A percentile compares a stretch with the other conserved stretches of the same genome.
phyloP scores from a whole-genome alignment of 2,888 invertebrate genomes.

The Luperina testacea region DNA sequence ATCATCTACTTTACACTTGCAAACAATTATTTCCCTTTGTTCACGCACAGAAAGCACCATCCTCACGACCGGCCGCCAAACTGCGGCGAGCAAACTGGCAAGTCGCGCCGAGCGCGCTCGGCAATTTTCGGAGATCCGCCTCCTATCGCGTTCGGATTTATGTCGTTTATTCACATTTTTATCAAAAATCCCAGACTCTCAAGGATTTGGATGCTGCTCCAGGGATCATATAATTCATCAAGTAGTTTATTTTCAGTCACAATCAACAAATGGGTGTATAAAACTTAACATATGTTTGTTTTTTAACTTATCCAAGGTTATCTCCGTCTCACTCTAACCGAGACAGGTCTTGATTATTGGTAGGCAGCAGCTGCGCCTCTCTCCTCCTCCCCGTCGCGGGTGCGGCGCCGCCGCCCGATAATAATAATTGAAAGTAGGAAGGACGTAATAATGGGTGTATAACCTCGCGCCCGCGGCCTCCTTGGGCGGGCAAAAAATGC shows the following conservation, averaged over 20 bases:
- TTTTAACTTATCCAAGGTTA: slow-evolving; percentile 69
- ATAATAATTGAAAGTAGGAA: slow-evolving; percentile 91
- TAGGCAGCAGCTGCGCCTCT: slow-evolving; percentile 91
- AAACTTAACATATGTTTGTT: slow-evolving; percentile 50
- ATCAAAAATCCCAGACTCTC: slow-evolving; percentile 42
- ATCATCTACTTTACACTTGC: slow-evolving; percentile 87
- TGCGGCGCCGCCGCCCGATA: slow-evolving; percentile 89
- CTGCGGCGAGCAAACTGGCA: slow-evolving; percentile 89
- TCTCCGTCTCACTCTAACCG: slow-evolving; percentile 83
- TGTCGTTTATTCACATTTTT: slow-evolving; percentile 73
- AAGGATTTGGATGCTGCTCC: slow-evolving; percentile 26
- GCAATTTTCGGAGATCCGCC: slow-evolving; percentile 88
- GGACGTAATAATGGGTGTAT: slow-evolving; percentile 91
- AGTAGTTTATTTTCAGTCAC: background rate
- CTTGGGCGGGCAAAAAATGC: slow-evolving; percentile 90
- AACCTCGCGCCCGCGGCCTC: slow-evolving; percentile 90
- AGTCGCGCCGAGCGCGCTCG: slow-evolving; percentile 81
- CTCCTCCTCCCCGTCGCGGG: slow-evolving; percentile 90
- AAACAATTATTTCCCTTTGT: slow-evolving; percentile 87
- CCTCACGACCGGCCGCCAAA: slow-evolving; percentile 89
- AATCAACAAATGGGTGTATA: slow-evolving; percentile 2
- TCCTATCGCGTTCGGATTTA: slow-evolving; percentile 87
- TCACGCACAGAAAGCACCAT: slow-evolving; percentile 87
- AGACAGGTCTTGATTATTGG: slow-evolving; percentile 90
- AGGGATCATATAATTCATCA: slow-evolving; percentile 35